Base-by-base conservation (phyloP, 1,140 invertebrate species). In the Drosophila lini region DNA sequence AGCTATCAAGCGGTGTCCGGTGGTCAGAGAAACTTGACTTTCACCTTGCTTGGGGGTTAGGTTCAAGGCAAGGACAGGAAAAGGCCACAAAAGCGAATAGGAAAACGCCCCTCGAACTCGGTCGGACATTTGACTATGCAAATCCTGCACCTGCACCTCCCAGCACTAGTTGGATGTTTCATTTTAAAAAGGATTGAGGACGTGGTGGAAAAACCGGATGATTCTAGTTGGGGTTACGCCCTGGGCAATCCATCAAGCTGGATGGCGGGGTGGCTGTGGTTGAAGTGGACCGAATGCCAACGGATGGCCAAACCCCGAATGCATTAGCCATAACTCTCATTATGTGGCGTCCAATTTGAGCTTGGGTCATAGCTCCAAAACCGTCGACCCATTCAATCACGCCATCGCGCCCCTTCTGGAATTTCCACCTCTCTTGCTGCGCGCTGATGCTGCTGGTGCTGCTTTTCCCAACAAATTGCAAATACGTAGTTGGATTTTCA, bases 271-370 rank as follows among this genome's bases (percentile, higher is more conserved):
- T 15, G 32, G 19, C 36, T 16, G 60, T 50, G 64, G 60, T n/a
- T 32, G 28, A 2, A 10, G 45, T 55, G 36, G 53, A 58, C 57
- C 50, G 64, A 61, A 57, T 58, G 68, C 59, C 57, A 78, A 61
- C 50, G 44, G 41, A 41, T 57, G 63, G 34, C 61, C 56, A 75
- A 53, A 42, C 74, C 57, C 74, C 61, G 63, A 57, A 73, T 88
- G 82, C 82, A 86, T 86, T 86, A 86, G 83, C 82, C 69, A 83
- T 86, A 86, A 86, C 83, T 88, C 83, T 86, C 80, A 86, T 86
- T 86, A 86, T 83, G 79, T 68, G 47, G 64, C 65, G 62, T 55
- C 53, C 50, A 22, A 57, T 55, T 40, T 22, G 40, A 36, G 62
- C 32, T 48, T 40, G 59, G 64, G 50, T 28, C 47, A 31, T 50